phyloP scores from a whole-genome alignment of 2,113 vertebrate genomes.

The Lophochroa leadbeateri region DNA sequence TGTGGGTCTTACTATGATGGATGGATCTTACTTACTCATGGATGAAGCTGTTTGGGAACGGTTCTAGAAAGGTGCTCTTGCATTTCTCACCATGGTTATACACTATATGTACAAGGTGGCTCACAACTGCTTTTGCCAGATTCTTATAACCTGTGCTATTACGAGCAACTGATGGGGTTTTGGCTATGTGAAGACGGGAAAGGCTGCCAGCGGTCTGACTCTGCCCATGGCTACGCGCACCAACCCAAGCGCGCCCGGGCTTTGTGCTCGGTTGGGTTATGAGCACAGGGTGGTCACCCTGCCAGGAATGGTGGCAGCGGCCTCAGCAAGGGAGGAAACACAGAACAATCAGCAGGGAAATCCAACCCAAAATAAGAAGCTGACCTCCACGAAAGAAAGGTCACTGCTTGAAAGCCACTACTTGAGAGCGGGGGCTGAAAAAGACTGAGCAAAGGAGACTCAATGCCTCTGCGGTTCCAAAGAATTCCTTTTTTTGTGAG shows the following conservation, averaged over 20 bases:
- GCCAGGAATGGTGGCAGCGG: fast-evolving
- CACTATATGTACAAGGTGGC: fast-evolving
- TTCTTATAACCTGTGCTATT: neutral
- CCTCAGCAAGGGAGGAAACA: neutral
- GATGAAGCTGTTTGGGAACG: neutral
- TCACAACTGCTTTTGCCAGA: neutral
- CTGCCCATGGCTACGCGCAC: neutral
- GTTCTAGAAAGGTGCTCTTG: neutral
- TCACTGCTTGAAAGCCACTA: conserved; percentile 33
- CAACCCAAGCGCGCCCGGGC: fast-evolving
- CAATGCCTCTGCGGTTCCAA: neutral
- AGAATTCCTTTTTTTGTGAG: conserved; percentile 18
- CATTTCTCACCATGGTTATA: neutral
- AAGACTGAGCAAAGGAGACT: neutral
- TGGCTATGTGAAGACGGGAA: neutral
- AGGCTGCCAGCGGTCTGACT: neutral
- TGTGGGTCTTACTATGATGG: neutral
- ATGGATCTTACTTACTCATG: neutral
- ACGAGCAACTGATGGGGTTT: fast-evolving
- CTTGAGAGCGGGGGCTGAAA: neutral
- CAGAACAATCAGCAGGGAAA: conserved; percentile 60
- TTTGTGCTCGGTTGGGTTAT: neutral
- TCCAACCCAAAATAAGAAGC: conserved; percentile 39
- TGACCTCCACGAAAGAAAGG: conserved; percentile 12
- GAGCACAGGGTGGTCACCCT: neutral